Base-by-base conservation (phyloP, 2,888 invertebrate genomes). In the Belgica antarctica region DNA sequence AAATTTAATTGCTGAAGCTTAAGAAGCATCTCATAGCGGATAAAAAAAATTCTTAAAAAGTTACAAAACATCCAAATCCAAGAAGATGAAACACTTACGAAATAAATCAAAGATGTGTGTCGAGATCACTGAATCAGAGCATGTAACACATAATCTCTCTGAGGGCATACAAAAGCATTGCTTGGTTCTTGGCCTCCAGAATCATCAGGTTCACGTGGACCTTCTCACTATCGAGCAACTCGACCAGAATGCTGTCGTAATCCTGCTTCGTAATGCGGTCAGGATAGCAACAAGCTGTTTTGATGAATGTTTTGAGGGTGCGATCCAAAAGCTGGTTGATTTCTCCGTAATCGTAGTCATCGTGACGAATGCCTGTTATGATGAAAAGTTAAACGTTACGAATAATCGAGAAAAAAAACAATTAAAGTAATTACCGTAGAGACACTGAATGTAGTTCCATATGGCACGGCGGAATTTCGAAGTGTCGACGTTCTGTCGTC, bases 391-490 rank as follows among this genome's bases (percentile, higher is more conserved):
- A 31, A 12, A 34, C 7, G 12, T 7, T 34, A 34, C 7, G 41
- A 41, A 41, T 41, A 5, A n/a, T 41, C 3, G 15, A 12, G 31
- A 31, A 31, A 31, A 31, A 4, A 31, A 31, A 31, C 4, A 31
- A 31, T 31, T 31, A 31, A 22, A 52, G 7, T 52, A 1, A 4
- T 41, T 59, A 27, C 90, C 93, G 78, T 89, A 89, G 81, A 92
- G 86, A 78, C 90, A 91, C 78, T 93, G 93, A 74, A 92, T 91
- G 80, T 94, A 94, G 78, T 93, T 92, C 93, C 93, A 94, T 75
- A 94, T 90, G 74, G 93, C 92, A 71, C 88, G 83, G 66, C 93
- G 85, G 80, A 93, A 94, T 74, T 89, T 85, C 22, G 90, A 88
- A 17, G 93, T 94, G 77, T 94, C 93, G 61, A 94, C 91, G 78